Evolutionary conservation across 2,888 invertebrate species (phyloP), one percentile per base, ranked within the genome.

Genomic region (Alviniconcha strummeri): DNA sequence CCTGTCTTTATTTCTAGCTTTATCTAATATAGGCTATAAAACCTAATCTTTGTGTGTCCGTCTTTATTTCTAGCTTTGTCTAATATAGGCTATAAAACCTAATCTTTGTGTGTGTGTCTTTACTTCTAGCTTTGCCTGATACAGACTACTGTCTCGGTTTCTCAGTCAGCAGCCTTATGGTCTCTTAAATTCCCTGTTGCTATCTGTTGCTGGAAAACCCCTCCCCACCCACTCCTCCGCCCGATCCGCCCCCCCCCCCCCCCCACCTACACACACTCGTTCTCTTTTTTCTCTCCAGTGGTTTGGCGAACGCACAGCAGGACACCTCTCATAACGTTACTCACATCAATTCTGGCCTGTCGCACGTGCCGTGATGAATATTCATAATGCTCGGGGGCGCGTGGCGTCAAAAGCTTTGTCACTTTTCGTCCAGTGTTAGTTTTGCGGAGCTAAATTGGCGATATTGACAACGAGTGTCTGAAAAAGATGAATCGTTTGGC

Each of bases 351-450:
- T 54, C 11, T 17, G 15, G 75, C 15, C 54, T 75, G 75, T 55
- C 55, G 55, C 75, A 15, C 55, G 55, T 55, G 75, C 75, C 36
- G 36, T 75, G 7, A 75, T 75, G 75, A 2, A 55, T 75, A 75
- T 75, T 75, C 75, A 36, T 69, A 15, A 7, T 17, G 69, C 69
- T 9, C 64, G 64, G 4, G 36, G 72, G 36, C 36, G 11, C 36
- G 54, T 17, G 55, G 75, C 54, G 75, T 55, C 55, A 75, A 75
- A 75, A 75, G 75, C 75, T 75, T 75, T 55, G 54, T 75, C 75
- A 75, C 75, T 54, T 75, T 75, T 36, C 75, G 54, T 75, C 75
- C 75, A 17, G 55, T 55, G 75, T 75, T 55, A 54, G 54, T 6
- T 7, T 5, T 3, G 75, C 6, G 17, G n/a, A 6, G 69, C 69